Evolutionary conservation across 2,888 invertebrate species (phyloP).

Genomic region (Thymelicus lineola): DNA sequence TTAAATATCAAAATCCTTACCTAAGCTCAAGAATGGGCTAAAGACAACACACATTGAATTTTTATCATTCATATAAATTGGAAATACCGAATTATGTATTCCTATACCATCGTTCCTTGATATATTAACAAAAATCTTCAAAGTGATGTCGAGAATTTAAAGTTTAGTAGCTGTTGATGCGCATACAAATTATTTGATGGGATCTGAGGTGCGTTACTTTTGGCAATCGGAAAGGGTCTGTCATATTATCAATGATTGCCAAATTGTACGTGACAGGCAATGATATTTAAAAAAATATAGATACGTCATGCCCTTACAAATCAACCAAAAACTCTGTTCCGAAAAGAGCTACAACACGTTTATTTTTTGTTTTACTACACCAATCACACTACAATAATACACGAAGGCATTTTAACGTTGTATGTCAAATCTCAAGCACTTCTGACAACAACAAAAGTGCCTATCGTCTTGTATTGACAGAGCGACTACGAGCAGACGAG

Average conservation of each 20-base stretch:
- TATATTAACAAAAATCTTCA: slow-evolving; percentile 73
- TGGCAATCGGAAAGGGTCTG: slow-evolving; percentile 65
- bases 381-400: too few relatives aligned
- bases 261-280: slow-evolving; percentile 25
- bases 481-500: too few relatives aligned
- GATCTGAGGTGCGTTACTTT: slow-evolving; percentile 49
- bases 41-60: slow-evolving; percentile 49
- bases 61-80: slow-evolving; percentile 47
- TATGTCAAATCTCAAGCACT: too few relatives aligned
- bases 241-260: slow-evolving; percentile 47
- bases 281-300: too few relatives aligned
- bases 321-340: too few relatives aligned
- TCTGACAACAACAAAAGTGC: too few relatives aligned
- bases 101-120: slow-evolving; percentile 53
- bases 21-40: slow-evolving; percentile 46
- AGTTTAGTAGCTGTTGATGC: slow-evolving; percentile 53
- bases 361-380: too few relatives aligned
- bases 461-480: too few relatives aligned
- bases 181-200: slow-evolving; percentile 58
- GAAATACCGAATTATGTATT: slow-evolving; percentile 63
- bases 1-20: slow-evolving; percentile 37
- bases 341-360: too few relatives aligned
- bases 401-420: too few relatives aligned
- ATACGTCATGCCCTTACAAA: too few relatives aligned
- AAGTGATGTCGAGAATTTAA: slow-evolving; percentile 60